phyloP scores from a whole-genome alignment of 2,888 invertebrate species.

The Urechis unicinctus region DNA sequence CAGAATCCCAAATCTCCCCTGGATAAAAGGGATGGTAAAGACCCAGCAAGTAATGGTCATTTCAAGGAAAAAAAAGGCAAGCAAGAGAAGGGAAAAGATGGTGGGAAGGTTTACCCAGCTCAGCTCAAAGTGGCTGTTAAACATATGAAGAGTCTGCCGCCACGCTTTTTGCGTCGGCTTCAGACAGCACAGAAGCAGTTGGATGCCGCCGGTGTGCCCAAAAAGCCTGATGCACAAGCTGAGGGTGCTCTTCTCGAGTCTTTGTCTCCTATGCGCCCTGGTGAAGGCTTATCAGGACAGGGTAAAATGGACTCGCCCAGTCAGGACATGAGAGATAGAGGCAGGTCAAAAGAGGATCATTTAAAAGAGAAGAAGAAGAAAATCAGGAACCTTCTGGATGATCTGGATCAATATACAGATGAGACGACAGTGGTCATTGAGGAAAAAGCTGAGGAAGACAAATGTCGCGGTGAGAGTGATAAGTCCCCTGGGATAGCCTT shows the following conservation, averaged over 20 bases:
- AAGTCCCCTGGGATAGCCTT: not conserved
- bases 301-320: not conserved
- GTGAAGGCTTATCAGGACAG: not conserved
- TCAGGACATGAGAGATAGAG: constrained; percentile 23
- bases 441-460: not conserved
- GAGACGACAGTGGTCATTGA: constrained; percentile 3
- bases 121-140: constrained; percentile 26
- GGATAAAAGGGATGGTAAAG: not conserved
- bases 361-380: constrained; percentile 16
- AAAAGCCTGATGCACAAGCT: not conserved
- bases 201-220: constrained; percentile 3
- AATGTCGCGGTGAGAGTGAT: not conserved
- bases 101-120: constrained; percentile 20
- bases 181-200: constrained; percentile 13
- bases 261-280: not conserved
- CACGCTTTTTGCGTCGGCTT: constrained; percentile 19
- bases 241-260: not conserved
- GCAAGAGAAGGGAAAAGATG: constrained; percentile 5
- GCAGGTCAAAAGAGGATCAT: constrained; percentile 8
- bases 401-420: constrained; percentile 15
- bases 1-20: not conserved
- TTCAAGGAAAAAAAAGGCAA: not conserved
- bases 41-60: not conserved
- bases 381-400: constrained; percentile 17
- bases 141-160: constrained; percentile 25